phyloP scores from a whole-genome alignment of 2,113 vertebrate species.

The Chrysochloris asiatica region DNA sequence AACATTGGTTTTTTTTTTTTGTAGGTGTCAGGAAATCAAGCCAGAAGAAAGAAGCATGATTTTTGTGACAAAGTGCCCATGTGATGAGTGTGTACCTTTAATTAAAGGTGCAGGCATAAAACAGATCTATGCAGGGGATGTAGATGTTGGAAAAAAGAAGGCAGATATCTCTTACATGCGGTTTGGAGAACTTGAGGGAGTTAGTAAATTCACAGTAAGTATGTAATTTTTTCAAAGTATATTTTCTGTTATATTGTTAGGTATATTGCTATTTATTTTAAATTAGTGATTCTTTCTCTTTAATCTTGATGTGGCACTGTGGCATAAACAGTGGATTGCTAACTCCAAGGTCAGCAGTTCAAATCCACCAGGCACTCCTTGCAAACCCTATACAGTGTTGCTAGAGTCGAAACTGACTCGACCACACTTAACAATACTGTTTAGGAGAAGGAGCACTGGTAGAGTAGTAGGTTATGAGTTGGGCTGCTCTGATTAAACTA shows the following conservation, averaged over 20 bases:
- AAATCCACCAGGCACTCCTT: too few species aligned
- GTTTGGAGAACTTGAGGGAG: slow-evolving; percentile 88
- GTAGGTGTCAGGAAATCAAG: slow-evolving; percentile 91
- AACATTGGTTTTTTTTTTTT: slow-evolving; percentile 57
- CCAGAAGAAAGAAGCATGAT: slow-evolving; percentile 91
- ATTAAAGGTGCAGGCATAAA: slow-evolving; percentile 95
- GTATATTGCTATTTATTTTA: background rate
- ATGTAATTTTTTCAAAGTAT: background rate
- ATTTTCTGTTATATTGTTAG: slow-evolving; percentile 14
- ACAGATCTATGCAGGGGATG: slow-evolving; percentile 94
- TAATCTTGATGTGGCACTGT: too few species aligned
- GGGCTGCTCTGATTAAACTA: too few species aligned
- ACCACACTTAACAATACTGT: too few species aligned
- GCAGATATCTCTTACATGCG: slow-evolving; percentile 95
- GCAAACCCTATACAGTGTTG: too few species aligned
- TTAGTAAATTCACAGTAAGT: slow-evolving; percentile 94
- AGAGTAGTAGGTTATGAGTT: too few species aligned
- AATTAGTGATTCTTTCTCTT: background rate
- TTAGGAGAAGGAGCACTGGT: too few species aligned
- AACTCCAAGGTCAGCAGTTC: too few species aligned
- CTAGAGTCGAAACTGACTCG: too few species aligned
- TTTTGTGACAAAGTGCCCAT: slow-evolving; percentile 97
- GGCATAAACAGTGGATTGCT: too few species aligned
- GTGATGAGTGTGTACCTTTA: slow-evolving; percentile 96
- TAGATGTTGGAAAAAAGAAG: slow-evolving; percentile 94